Evolutionary conservation across 2,113 vertebrate genomes (phyloP).

Genomic region (Poicephalus meyeri): DNA sequence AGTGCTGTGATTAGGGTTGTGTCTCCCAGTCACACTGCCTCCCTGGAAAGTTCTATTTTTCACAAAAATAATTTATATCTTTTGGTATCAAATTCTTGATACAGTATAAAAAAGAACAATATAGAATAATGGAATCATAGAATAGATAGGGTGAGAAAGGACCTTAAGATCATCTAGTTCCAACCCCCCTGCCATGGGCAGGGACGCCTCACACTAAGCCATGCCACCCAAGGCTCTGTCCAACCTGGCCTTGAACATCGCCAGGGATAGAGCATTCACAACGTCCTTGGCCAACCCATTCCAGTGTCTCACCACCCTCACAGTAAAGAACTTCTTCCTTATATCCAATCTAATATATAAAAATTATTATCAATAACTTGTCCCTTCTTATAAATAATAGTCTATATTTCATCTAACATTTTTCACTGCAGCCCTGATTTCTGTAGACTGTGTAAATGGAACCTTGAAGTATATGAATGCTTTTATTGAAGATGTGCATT

Average conservation of each 20-base stretch:
- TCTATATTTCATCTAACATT: neutral
- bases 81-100: neutral
- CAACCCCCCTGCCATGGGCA: too few species aligned
- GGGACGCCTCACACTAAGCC: too few species aligned
- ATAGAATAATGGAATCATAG: too few species aligned
- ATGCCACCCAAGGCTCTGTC: too few species aligned
- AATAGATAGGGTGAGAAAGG: too few species aligned
- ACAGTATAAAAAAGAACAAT: neutral
- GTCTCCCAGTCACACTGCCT: neutral
- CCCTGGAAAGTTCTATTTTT: neutral
- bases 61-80: neutral
- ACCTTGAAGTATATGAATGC: neutral
- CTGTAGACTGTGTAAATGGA: neutral
- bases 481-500: fast-evolving
- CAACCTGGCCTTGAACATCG: too few species aligned
- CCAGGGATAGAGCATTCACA: too few species aligned
- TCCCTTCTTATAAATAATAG: neutral
- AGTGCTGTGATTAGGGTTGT: neutral
- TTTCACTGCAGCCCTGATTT: neutral
- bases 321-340: too few species aligned
- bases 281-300: too few species aligned
- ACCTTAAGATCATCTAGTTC: too few species aligned
- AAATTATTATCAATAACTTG: neutral
- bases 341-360: neutral
- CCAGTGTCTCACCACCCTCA: too few species aligned